These are phyloP conservation scores for Malthinus seriepunctatus DNA, from an alignment of 2,888 invertebrate species.

Conservation along the genomic window DNA sequence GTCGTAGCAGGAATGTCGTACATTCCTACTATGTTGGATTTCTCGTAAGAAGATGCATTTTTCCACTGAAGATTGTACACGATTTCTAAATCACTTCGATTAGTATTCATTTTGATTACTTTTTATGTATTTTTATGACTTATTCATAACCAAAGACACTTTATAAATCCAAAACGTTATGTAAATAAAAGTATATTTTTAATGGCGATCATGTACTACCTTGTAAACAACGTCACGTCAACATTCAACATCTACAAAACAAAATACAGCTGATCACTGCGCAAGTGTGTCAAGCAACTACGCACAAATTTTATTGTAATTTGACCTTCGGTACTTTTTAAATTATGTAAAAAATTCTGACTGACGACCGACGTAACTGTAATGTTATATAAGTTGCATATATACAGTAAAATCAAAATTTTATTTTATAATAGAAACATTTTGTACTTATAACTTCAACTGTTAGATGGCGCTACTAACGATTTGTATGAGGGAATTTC, in stretches of 20 bases:
- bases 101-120: constrained; percentile 37
- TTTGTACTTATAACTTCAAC: no score
- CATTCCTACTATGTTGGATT: constrained; percentile 52
- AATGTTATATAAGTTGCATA: no score
- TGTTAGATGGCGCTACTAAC: no score
- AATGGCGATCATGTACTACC: neutral
- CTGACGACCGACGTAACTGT: no score
- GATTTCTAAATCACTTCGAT: constrained; percentile 48
- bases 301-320: no score
- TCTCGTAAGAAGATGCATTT: constrained; percentile 47
- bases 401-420: no score
- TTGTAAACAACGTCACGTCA: constrained; percentile 2
- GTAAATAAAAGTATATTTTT: neutral
- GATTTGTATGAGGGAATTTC: no score
- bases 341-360: no score
- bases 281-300: neutral
- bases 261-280: constrained; percentile 3
- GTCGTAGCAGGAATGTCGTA: constrained; percentile 54
- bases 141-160: neutral
- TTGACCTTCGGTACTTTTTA: no score
- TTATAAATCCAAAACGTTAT: neutral
- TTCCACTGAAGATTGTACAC: constrained; percentile 55
- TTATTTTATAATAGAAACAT: no score
- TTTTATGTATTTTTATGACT: neutral
- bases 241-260: neutral